A percentile compares a stretch with the other conserved stretches of the same genome.
Evolutionary conservation across 2,113 vertebrate genomes (phyloP).

Genomic region (Polypterus bichir): DNA sequence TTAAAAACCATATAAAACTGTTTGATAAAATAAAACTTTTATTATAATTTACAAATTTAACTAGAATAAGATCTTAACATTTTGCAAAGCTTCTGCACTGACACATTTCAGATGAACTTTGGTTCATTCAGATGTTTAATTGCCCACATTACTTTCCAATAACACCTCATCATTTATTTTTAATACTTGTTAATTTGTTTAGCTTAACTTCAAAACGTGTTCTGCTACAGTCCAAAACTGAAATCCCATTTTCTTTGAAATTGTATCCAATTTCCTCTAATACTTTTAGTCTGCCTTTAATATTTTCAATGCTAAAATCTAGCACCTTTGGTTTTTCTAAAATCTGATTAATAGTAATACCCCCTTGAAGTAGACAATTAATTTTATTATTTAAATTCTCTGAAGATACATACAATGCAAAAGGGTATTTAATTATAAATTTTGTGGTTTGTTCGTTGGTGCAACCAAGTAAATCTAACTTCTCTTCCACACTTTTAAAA

Average conservation of each 20-base stretch:
- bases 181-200: slow-evolving; percentile 25
- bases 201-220: slow-evolving; percentile 52
- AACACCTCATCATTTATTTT: no score
- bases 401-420: slow-evolving; percentile 39
- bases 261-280: slow-evolving; percentile 44
- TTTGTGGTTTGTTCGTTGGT: slow-evolving; percentile 30
- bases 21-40: no score
- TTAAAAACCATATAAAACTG: no score
- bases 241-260: slow-evolving; percentile 47
- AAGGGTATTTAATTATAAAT: slow-evolving; percentile 36
- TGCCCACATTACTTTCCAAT: no score
- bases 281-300: slow-evolving; percentile 41
- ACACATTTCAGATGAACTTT: no score
- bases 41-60: no score
- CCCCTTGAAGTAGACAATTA: slow-evolving; percentile 43
- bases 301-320: slow-evolving; percentile 42
- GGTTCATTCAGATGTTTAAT: no score
- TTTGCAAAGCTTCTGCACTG: no score
- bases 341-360: slow-evolving; percentile 44
- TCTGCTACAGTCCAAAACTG: slow-evolving; percentile 41
- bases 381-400: slow-evolving; percentile 50
- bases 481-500: slow-evolving; percentile 37
- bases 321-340: slow-evolving; percentile 44
- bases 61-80: no score
- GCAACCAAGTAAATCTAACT: slow-evolving; percentile 38